Percentiles rank a stretch among this genome's conserved stretches.
Conservation (phyloP, 2,888 invertebrate species). For the Polydesmus complanatus region DNA sequence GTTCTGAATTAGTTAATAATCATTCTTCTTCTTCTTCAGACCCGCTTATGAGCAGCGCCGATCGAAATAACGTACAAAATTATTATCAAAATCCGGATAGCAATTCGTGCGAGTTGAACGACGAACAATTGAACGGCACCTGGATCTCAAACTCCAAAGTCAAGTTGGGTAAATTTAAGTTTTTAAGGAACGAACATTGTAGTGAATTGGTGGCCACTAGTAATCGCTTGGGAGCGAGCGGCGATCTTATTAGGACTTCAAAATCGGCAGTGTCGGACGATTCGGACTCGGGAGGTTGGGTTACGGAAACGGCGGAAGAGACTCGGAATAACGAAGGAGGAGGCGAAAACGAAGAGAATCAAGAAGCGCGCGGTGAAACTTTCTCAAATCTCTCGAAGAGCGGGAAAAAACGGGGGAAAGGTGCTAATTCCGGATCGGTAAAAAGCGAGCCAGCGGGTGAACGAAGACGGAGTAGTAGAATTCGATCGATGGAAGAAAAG, state of each 20-base stretch:
- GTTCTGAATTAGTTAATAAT: neutral
- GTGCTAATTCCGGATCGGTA: neutral
- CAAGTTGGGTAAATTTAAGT: slow-evolving; percentile 5
- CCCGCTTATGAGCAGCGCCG: neutral
- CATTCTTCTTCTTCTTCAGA: neutral
- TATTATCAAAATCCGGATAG: neutral
- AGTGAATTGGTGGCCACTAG: neutral
- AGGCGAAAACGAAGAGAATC: neutral
- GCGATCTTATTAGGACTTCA: neutral
- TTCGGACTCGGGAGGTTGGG: neutral
- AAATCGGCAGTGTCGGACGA: neutral
- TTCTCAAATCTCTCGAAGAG: slow-evolving; percentile 1
- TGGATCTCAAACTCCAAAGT: neutral
- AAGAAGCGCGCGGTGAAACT: too few relatives aligned
- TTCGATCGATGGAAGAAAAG: slow-evolving; percentile 19
- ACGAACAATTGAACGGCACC: neutral
- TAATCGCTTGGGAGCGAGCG: neutral
- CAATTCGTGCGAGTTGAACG: neutral
- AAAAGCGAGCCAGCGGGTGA: neutral
- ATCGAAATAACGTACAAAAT: neutral
- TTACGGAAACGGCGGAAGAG: neutral
- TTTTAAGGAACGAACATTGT: neutral
- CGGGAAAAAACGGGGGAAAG: neutral
- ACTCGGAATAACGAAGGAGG: neutral
- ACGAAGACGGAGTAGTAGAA: slow-evolving; percentile 20